Evolutionary conservation across 2,113 vertebrate species (phyloP).

Genomic region (Rana temporaria): DNA sequence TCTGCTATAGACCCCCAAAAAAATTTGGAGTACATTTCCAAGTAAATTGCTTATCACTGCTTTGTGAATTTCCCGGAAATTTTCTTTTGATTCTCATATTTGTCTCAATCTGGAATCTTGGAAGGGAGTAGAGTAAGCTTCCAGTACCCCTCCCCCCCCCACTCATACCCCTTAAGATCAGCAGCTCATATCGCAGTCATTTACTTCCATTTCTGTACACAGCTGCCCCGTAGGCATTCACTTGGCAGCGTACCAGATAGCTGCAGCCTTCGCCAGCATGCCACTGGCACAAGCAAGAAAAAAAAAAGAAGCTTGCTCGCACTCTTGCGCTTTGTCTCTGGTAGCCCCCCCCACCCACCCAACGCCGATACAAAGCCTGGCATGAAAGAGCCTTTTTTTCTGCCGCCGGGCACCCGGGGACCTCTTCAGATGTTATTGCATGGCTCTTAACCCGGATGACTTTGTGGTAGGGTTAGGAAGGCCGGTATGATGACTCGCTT

Average conservation of each 20-base stretch:
- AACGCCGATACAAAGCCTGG: neutral
- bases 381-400: conserved; percentile 3
- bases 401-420: neutral
- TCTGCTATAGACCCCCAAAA: too few species aligned
- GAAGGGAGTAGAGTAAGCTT: too few species aligned
- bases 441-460: conserved; percentile 10
- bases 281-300: conserved; percentile 6
- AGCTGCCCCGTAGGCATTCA: conserved; percentile 7
- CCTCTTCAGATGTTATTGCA: conserved; percentile 32
- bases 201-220: neutral
- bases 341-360: neutral
- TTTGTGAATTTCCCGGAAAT: too few species aligned
- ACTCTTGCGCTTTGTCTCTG: neutral
- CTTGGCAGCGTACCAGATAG: conserved; percentile 12
- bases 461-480: too few species aligned
- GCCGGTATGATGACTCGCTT: neutral
- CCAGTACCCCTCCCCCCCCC: too few species aligned
- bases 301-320: neutral
- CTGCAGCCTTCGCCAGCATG: neutral
- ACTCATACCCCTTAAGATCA: neutral
- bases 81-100: too few species aligned
- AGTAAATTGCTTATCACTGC: too few species aligned
- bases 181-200: neutral
- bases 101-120: too few species aligned
- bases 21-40: too few species aligned